Evolutionary conservation across 2,888 invertebrate species (phyloP).

Genomic region (Geotrupes spiniger): DNA sequence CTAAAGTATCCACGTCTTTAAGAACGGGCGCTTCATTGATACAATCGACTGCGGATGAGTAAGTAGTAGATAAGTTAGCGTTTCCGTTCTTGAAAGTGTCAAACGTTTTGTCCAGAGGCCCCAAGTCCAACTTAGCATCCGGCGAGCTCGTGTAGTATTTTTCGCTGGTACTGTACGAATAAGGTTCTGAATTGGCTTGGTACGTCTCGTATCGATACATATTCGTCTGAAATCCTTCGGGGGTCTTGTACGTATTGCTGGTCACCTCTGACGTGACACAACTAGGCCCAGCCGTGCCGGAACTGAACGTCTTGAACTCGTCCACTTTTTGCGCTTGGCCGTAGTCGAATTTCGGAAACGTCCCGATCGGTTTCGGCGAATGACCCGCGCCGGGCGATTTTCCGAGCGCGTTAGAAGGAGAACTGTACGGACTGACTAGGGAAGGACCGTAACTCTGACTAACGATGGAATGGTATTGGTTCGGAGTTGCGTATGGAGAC

Average conservation of each 20-base stretch:
- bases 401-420: slow-evolving; percentile 24
- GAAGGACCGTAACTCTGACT: slow-evolving; percentile 6
- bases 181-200: slow-evolving; percentile 41
- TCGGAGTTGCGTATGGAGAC: slow-evolving; percentile 19
- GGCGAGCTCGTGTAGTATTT: slow-evolving; percentile 44
- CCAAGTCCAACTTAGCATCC: slow-evolving; percentile 25
- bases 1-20: slow-evolving; percentile 57
- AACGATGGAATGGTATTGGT: slow-evolving; percentile 10
- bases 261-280: slow-evolving; percentile 43
- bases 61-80: slow-evolving; percentile 34
- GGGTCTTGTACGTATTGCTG: slow-evolving; percentile 46
- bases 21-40: slow-evolving; percentile 44
- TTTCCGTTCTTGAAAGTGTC: slow-evolving; percentile 36
- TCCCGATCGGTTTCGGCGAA: neutral
- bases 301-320: slow-evolving; percentile 13
- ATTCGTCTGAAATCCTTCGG: slow-evolving; percentile 46
- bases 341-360: slow-evolving; percentile 19
- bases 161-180: slow-evolving; percentile 39
- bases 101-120: slow-evolving; percentile 35
- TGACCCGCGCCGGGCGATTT: slow-evolving; percentile 16
- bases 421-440: slow-evolving; percentile 2
- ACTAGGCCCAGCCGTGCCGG: slow-evolving; percentile 30
- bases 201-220: slow-evolving; percentile 46
- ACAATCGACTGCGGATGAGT: slow-evolving; percentile 42
- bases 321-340: slow-evolving; percentile 15